Conservation (phyloP, 1,140 invertebrate genomes). For the Leptopilina clavipes region DNA sequence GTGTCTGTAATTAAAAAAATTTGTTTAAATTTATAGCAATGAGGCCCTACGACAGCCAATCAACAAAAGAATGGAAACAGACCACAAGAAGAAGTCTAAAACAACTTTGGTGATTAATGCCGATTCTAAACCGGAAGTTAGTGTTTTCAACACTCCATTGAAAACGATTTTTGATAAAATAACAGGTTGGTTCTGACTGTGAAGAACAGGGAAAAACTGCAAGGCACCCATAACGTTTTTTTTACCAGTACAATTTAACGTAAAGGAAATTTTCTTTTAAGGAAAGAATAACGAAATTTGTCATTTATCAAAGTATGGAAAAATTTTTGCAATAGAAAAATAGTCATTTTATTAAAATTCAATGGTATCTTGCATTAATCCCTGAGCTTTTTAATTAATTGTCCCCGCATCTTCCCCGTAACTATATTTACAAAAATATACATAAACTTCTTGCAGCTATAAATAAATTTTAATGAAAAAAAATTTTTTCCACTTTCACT, state of each 20-base stretch:
- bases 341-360: constrained; percentile 1
- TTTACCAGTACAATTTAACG: no score
- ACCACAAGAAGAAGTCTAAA: constrained; percentile 75
- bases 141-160: constrained; percentile 27
- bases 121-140: constrained; percentile 4
- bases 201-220: constrained; percentile 26
- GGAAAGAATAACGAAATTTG: no score
- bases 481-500: neutral
- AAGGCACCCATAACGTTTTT: neutral
- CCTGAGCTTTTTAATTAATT: constrained; percentile 37
- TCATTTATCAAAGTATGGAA: no score
- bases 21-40: constrained; percentile 57
- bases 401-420: neutral
- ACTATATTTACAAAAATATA: neutral
- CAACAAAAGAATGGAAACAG: constrained; percentile 73
- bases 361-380: constrained; percentile 46
- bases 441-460: neutral
- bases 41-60: constrained; percentile 70
- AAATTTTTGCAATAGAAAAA: neutral
- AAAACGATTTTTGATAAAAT: constrained; percentile 54
- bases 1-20: constrained; percentile 4
- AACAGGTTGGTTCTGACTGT: constrained; percentile 60
- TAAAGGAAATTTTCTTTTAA: no score
- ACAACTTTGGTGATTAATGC: constrained; percentile 37
- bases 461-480: neutral